Evolutionary conservation across 2,113 vertebrate species (phyloP), one percentile per base, ranked within the genome.

Genomic region (Chaenocephalus aceratus): DNA sequence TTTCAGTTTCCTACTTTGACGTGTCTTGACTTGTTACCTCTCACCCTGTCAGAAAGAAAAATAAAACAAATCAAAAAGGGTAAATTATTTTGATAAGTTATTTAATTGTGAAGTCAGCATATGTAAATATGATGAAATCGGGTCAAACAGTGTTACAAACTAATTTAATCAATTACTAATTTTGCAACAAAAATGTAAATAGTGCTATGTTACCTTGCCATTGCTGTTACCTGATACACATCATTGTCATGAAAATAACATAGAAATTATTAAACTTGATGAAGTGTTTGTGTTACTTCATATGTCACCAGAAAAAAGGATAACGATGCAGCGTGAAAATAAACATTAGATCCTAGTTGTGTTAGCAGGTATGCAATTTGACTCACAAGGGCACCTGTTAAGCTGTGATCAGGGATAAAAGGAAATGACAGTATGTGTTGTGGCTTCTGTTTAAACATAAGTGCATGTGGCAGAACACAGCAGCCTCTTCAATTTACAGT

Each of bases 351-450:
- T 36, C 58, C 13, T 54, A 72, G 48, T 21, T 7, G 0, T 41
- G 5, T 3, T 3, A 74, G 36, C 76, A 58, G 26, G 26, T 58
- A 36, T 76, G 67, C 66, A 62, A 63, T 41, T 1, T 36, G 79
- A 85, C 56, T 72, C 65, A 59, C 34, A 10, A 58, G 49, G 45
- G 15, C 89, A 92, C 83, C 88, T 89, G 88, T 44, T 72, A 83
- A 89, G 81, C 83, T 88, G 87, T 11, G 16, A 71, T 67, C 34
- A 15, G 52, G 18, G 77, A 91, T 90, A 49, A 92, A 90, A 92
- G 87, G 70, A 88, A 83, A 73, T 69, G 48, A 72, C 63, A 77
- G 75, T 26, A 60, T 75, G 69, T 87, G 79, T 80, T 78, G 63
- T 60, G 72, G 78, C 65, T 62, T 83, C 72, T 66, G 76, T 88